Evolutionary conservation across 1,140 invertebrate species (phyloP).

Genomic region (Coelopa frigida): DNA sequence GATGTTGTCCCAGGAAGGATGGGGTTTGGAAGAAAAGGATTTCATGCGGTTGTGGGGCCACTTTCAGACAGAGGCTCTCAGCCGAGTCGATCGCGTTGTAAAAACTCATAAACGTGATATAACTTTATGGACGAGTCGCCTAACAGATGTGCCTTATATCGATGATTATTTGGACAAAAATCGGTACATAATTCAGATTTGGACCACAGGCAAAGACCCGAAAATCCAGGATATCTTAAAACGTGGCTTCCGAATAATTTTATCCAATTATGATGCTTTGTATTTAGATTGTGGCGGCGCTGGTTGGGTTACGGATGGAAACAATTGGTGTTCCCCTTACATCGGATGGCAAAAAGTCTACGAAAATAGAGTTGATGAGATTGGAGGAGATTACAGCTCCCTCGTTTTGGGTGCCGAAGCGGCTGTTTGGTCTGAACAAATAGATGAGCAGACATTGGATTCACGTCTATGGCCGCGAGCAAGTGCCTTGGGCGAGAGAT

Average conservation of each 20-base stretch:
- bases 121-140: slow-evolving; percentile 75
- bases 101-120: slow-evolving; percentile 48
- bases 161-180: slow-evolving; percentile 60
- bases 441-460: slow-evolving; percentile 58
- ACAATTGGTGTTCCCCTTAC: slow-evolving; percentile 83
- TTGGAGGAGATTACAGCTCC: slow-evolving; percentile 50
- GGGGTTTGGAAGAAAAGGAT: slow-evolving; percentile 52
- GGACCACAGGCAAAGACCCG: slow-evolving; percentile 59
- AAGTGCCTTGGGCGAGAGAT: slow-evolving; percentile 69
- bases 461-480: slow-evolving; percentile 68
- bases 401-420: slow-evolving; percentile 66
- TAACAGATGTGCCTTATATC: slow-evolving; percentile 61
- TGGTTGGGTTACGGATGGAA: slow-evolving; percentile 56
- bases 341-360: slow-evolving; percentile 84
- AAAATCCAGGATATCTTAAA: slow-evolving; percentile 58
- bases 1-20: slow-evolving; percentile 56
- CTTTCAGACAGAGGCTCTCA: slow-evolving; percentile 62
- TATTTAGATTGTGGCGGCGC: slow-evolving; percentile 77
- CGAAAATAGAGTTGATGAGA: slow-evolving; percentile 59
- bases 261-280: slow-evolving; percentile 77
- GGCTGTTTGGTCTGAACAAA: slow-evolving; percentile 75
- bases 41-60: slow-evolving; percentile 70
- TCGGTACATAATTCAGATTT: slow-evolving; percentile 75
- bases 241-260: slow-evolving; percentile 65
- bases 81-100: slow-evolving; percentile 51